Conservation (phyloP, 2,113 vertebrate genomes). For the Gavia stellata region DNA sequence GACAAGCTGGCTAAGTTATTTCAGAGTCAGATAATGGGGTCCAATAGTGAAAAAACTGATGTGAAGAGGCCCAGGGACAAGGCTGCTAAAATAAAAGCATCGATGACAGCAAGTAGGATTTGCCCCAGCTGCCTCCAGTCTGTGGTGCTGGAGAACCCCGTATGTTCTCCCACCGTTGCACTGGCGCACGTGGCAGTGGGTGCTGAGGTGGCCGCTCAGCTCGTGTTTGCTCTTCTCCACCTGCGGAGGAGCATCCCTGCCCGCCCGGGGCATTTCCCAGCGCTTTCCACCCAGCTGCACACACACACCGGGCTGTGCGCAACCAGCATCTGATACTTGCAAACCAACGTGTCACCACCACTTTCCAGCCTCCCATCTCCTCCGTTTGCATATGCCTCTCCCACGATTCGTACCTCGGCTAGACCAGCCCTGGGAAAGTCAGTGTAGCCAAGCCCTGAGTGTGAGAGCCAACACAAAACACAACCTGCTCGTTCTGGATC, state of each 20-base stretch:
- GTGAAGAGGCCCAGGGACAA: background rate
- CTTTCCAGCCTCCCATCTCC: background rate
- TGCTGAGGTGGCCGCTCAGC: background rate
- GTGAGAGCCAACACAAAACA: background rate
- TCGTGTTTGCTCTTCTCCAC: background rate
- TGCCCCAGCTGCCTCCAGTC: background rate
- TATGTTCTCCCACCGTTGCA: background rate
- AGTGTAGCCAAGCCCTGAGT: accelerated
- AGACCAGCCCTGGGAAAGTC: background rate
- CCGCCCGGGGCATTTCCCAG: background rate
- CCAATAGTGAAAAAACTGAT: background rate
- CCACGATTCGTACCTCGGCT: accelerated
- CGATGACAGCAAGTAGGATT: background rate
- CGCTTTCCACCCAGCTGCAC: background rate
- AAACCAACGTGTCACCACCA: background rate
- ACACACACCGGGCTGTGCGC: background rate
- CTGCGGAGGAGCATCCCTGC: background rate
- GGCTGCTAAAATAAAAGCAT: background rate
- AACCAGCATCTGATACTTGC: background rate
- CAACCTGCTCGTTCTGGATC: background rate
- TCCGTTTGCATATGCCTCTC: background rate
- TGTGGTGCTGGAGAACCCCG: background rate
- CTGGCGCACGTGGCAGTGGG: background rate
- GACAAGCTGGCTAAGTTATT: background rate
- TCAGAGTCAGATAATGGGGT: background rate